Percentiles rank a stretch among this genome's conserved stretches.
These are phyloP conservation scores for Alitta virens DNA, from an alignment of 2,888 invertebrate species.

Conservation along the genomic window DNA sequence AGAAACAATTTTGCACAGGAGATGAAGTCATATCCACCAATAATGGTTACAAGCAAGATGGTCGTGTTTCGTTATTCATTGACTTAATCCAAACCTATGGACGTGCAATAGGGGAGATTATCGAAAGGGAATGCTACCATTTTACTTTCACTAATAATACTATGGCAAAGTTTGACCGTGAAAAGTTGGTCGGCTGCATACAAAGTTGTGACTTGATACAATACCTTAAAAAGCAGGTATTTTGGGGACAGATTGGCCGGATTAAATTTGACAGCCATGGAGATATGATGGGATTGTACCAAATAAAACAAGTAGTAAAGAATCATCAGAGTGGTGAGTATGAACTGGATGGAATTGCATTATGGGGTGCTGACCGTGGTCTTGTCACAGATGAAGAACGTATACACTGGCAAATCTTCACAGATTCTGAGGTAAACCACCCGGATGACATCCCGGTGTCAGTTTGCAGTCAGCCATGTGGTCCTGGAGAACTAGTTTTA, in stretches of 20 bases:
- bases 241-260: neutral
- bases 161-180: neutral
- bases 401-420: neutral
- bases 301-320: neutral
- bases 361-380: neutral
- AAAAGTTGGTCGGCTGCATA: neutral
- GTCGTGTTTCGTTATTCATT: constrained; percentile 1
- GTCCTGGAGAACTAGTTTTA: neutral
- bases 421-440: neutral
- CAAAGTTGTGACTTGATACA: neutral
- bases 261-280: constrained; percentile 5
- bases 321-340: neutral
- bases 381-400: neutral
- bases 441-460: neutral
- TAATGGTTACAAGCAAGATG: neutral
- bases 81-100: constrained; percentile 8
- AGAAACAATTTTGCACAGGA: neutral
- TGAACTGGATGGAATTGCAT: neutral
- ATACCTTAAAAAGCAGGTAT: neutral
- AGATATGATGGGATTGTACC: constrained; percentile 11
- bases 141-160: neutral
- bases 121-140: neutral
- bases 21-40: neutral
- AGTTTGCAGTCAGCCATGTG: constrained; percentile 6
- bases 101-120: neutral